A percentile compares a stretch with the other conserved stretches of the same genome.
Conservation (phyloP, 2,797 vertebrate species). For the Echeneis naucrates region DNA sequence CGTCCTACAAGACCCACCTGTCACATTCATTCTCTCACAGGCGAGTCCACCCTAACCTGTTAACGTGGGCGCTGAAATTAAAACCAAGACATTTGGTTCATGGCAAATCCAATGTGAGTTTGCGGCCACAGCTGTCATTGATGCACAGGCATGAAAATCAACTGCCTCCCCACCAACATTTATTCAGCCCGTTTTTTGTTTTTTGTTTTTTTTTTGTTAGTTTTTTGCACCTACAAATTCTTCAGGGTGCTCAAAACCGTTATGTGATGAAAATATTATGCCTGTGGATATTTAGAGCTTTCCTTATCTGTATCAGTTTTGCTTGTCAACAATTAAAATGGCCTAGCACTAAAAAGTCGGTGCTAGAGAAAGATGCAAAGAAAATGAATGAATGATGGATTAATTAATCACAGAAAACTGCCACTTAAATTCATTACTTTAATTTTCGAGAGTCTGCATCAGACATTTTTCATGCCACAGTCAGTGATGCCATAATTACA, state of each 20-base stretch:
- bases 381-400: conserved; percentile 22
- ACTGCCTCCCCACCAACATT: not conserved
- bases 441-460: conserved; percentile 46
- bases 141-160: not conserved
- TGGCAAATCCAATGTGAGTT: too few species aligned
- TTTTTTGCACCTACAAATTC: not conserved
- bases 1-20: too few species aligned
- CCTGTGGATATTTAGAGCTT: not conserved
- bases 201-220: too few species aligned
- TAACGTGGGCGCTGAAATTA: too few species aligned
- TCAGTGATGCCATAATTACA: conserved; percentile 62
- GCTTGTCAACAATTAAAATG: conserved; percentile 4
- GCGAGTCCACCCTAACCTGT: too few species aligned
- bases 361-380: conserved; percentile 19
- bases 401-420: conserved; percentile 14
- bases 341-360: not conserved
- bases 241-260: not conserved
- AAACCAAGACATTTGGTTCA: too few species aligned
- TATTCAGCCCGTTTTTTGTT: not conserved
- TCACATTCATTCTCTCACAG: too few species aligned
- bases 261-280: not conserved
- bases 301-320: not conserved
- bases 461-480: conserved; percentile 58
- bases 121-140: not conserved
- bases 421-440: conserved; percentile 45